Evolutionary conservation across 2,113 vertebrate genomes (phyloP).

Genomic region (Mustelus asterias): DNA sequence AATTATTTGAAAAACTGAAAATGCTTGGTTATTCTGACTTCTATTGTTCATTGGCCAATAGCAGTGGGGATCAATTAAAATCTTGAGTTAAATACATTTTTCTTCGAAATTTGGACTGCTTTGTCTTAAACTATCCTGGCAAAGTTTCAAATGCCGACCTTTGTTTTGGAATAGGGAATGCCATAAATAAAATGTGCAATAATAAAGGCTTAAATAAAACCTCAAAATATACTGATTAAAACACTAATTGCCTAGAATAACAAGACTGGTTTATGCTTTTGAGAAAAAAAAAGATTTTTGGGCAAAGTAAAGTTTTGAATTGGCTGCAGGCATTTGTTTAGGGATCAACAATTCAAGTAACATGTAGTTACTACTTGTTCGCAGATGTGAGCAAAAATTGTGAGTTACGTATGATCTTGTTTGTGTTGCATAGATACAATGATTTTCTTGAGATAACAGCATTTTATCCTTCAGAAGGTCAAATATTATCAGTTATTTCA

Average conservation of each 20-base stretch:
- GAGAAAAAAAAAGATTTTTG: neutral
- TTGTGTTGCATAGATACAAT: constrained; percentile 38
- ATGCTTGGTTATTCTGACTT: neutral
- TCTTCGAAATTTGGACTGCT: neutral
- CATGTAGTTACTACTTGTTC: constrained; percentile 58
- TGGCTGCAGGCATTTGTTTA: constrained; percentile 41
- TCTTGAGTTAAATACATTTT: neutral
- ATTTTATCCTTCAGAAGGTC: constrained; percentile 51
- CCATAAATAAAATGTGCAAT: neutral
- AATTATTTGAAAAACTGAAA: neutral
- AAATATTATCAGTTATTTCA: constrained; percentile 14
- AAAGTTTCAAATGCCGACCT: neutral
- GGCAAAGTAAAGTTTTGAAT: neutral
- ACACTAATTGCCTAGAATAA: neutral
- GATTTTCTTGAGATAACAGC: constrained; percentile 51
- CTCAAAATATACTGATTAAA: neutral
- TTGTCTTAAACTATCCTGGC: neutral
- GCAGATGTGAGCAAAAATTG: constrained; percentile 41
- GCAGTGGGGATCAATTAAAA: neutral
- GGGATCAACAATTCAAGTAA: constrained; percentile 43
- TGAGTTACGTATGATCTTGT: neutral
- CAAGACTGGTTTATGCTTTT: neutral
- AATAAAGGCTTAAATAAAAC: neutral
- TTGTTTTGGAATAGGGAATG: neutral
- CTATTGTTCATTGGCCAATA: neutral